phyloP scores from a whole-genome alignment of 2,113 vertebrate species.

The Puntigrus tetrazona region DNA sequence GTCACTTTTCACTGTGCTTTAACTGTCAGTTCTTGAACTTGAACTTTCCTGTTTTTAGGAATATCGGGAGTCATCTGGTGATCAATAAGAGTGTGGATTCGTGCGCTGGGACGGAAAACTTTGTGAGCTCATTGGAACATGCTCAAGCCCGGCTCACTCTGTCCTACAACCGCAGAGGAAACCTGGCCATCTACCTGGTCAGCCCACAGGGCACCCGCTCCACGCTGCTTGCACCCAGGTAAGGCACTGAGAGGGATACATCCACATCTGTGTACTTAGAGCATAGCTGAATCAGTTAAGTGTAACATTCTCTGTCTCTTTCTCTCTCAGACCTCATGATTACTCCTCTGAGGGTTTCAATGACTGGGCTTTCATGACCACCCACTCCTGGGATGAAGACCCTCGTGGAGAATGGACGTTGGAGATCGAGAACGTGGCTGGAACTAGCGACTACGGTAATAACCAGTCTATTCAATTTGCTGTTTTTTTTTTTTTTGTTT shows the following conservation, averaged over 20 bases:
- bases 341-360: slow-evolving; percentile 96
- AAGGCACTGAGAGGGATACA: not conserved
- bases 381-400: slow-evolving; percentile 95
- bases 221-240: slow-evolving; percentile 92
- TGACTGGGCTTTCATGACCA: slow-evolving; percentile 99
- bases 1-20: not conserved
- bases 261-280: not conserved
- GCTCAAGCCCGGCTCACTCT: slow-evolving; percentile 89
- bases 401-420: slow-evolving; percentile 87
- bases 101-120: slow-evolving; percentile 82
- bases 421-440: slow-evolving; percentile 90
- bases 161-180: slow-evolving; percentile 93
- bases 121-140: slow-evolving; percentile 87
- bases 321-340: slow-evolving; percentile 84
- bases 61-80: slow-evolving; percentile 87
- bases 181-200: slow-evolving; percentile 90
- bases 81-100: slow-evolving; percentile 83
- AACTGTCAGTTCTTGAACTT: not conserved
- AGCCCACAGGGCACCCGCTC: slow-evolving; percentile 94
- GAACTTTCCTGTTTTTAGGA: slow-evolving; percentile 72
- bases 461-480: not conserved
- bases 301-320: not conserved
- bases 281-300: not conserved
- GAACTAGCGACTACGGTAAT: slow-evolving; percentile 90
- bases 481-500: not conserved